phyloP scores from a whole-genome alignment of 2,888 invertebrate genomes.

The Iselma pallidipennis region DNA sequence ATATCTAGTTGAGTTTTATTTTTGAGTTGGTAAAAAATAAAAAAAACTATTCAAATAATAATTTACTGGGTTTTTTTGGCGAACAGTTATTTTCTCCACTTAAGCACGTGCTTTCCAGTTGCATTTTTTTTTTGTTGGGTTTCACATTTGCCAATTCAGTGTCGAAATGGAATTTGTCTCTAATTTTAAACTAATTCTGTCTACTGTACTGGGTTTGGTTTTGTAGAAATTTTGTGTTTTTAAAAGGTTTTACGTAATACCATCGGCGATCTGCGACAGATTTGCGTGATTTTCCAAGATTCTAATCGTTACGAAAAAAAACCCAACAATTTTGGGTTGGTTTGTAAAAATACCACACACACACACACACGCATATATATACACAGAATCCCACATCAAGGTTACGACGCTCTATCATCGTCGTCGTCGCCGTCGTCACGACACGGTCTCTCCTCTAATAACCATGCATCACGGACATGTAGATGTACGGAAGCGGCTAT shows the following conservation, averaged over 20 bases:
- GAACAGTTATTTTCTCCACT: background rate
- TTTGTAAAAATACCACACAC: conserved; percentile 1
- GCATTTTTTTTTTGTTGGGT: too few relatives aligned
- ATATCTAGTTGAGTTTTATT: conserved; percentile 9
- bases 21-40: conserved; percentile 7
- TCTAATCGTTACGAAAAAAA: too few relatives aligned
- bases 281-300: background rate
- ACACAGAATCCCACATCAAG: background rate
- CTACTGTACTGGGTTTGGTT: too few relatives aligned
- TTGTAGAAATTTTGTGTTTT: too few relatives aligned
- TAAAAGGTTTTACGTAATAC: background rate
- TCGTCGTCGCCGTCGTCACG: background rate
- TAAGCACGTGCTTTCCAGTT: background rate
- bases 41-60: background rate
- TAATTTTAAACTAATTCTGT: too few relatives aligned
- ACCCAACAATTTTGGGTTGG: background rate
- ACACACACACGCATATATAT: too few relatives aligned
- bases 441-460: too few relatives aligned
- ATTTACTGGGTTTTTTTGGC: background rate
- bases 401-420: background rate
- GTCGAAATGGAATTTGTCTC: background rate
- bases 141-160: background rate
- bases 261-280: too few relatives aligned
- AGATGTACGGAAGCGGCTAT: background rate
- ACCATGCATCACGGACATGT: background rate